Evolutionary conservation across 1,140 invertebrate species (phyloP), one percentile per base, ranked within the genome.

Genomic region (Zaprionus ghesquierei): DNA sequence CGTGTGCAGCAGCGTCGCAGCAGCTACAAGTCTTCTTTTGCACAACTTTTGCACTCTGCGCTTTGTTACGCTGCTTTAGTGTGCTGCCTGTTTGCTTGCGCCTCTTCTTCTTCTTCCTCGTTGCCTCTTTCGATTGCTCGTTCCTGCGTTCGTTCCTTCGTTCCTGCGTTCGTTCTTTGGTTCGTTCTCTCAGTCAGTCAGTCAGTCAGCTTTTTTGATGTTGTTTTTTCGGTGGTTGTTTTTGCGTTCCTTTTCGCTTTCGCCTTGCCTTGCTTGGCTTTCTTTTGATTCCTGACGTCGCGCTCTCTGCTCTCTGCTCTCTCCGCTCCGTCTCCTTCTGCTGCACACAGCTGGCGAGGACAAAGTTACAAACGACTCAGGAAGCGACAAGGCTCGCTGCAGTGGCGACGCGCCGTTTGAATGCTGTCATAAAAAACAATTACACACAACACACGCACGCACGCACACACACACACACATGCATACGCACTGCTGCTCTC

Each of bases 1-100:
- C 61, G 35, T 53, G 70, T 29, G 71, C 64, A 60, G 49, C 56
- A 69, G 58, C 65, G 66, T 56, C 54, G 71, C 13, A 61, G 69
- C 82, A 87, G 82, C 82, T 87, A 87, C 82, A 87, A 87, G 82
- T 87, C 82, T 87, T 87, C 82, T 89, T 87, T 82, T 82, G 79
- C 82, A 89, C 82, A 87, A 87, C 72, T 86, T 77, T 80, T 77
- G 71, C 73, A 68, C 76, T 79, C 56, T 84, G 77, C 68, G 38
- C 64, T 85, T 79, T 87, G 78, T 70, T 86, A 78, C 82, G 69
- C 66, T 87, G 71, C 63, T 81, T 87, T 62, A 60, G 27, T 29
- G 27, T 29, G 27, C 27, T 29, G 27, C 27, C 27, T 29, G 27
- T 2, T 9, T 5, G 27, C 27, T 29, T 5, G 6, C 9, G 13